Evolutionary conservation across 2,797 vertebrate genomes (phyloP).

Genomic region (Gallinago stenura): DNA sequence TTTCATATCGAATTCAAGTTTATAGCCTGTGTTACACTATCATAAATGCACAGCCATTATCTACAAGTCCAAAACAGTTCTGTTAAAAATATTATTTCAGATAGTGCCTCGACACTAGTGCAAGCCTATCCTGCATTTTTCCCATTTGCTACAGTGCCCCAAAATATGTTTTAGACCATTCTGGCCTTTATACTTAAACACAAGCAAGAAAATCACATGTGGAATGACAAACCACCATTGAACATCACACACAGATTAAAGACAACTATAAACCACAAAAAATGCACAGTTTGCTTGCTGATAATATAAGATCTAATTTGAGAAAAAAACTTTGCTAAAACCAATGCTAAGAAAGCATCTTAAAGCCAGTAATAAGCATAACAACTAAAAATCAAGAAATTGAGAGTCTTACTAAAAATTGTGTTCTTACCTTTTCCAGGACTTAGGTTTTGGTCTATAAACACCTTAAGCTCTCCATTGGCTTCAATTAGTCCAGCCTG

Average conservation of each 20-base stretch:
- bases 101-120: not conserved
- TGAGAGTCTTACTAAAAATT: not conserved
- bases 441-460: conserved; percentile 99
- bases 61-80: not conserved
- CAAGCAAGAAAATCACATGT: not conserved
- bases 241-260: not conserved
- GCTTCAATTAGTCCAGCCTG: conserved; percentile 98
- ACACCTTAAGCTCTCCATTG: conserved; percentile 99
- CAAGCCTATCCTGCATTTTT: not conserved
- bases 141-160: not conserved
- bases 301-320: not conserved
- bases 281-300: not conserved
- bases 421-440: conserved; percentile 93
- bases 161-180: not conserved
- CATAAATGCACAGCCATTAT: not conserved
- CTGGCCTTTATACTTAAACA: not conserved
- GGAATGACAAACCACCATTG: not conserved
- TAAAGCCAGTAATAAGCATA: not conserved
- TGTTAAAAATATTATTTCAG: not conserved
- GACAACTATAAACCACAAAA: not conserved
- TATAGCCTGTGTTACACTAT: not conserved
- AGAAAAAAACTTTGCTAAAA: not conserved
- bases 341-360: not conserved
- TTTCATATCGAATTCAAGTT: not conserved
- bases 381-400: not conserved